phyloP scores from a whole-genome alignment of 2,888 invertebrate genomes.

The Julus scanicus region DNA sequence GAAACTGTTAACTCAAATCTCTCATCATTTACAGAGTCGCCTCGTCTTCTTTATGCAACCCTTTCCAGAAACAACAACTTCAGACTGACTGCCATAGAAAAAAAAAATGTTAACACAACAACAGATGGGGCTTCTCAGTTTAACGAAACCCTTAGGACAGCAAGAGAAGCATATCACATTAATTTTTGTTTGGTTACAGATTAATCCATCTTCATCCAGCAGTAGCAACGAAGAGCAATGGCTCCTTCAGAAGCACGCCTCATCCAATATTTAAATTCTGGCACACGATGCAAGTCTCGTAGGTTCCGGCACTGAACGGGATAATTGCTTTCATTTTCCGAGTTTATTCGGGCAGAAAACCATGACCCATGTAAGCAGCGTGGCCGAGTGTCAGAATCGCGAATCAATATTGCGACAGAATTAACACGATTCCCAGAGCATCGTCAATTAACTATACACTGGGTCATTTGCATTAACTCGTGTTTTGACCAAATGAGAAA shows the following conservation, averaged over 20 bases:
- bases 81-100: not conserved
- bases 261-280: constrained; percentile 23
- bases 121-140: constrained; percentile 25
- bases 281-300: not conserved
- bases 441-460: not conserved
- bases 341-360: not conserved
- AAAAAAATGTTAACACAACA: not conserved
- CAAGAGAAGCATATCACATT: not conserved
- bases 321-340: not conserved
- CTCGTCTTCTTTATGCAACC: not conserved
- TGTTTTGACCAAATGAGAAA: not conserved
- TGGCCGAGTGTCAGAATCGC: not conserved
- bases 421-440: not conserved
- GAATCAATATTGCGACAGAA: constrained; percentile 6
- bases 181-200: not conserved
- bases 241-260: not conserved
- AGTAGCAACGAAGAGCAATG: not conserved
- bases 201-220: constrained; percentile 37
- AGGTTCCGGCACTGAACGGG: not conserved
- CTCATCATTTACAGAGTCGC: not conserved
- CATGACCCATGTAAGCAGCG: constrained; percentile 21
- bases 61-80: constrained; percentile 36
- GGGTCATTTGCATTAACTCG: not conserved
- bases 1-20: not conserved
- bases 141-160: not conserved